A percentile compares a stretch with the other conserved stretches of the same genome.
Evolutionary conservation across 2,888 invertebrate genomes (phyloP).

Genomic region (Cheilosia soror): DNA sequence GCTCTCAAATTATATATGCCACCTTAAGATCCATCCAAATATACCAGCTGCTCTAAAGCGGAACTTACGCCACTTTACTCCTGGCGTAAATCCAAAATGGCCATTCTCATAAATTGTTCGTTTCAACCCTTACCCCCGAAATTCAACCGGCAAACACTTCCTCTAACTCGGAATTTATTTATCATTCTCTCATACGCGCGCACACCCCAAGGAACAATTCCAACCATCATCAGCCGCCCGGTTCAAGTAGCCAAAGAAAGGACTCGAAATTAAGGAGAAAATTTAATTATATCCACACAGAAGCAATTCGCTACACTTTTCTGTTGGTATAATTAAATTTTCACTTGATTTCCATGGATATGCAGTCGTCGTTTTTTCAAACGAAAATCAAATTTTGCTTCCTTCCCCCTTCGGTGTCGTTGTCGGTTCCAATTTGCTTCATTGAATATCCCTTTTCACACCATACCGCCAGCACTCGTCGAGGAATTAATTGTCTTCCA

Average conservation of each 20-base stretch:
- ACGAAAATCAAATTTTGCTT: conserved; percentile 44
- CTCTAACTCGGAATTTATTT: conserved; percentile 49
- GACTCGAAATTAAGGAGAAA: conserved; percentile 55
- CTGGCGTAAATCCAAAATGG: conserved; percentile 63
- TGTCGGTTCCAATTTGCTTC: conserved; percentile 52
- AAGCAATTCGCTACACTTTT: conserved; percentile 56
- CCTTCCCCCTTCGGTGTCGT: conserved; percentile 10
- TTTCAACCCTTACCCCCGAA: conserved; percentile 20
- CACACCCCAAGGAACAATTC: conserved; percentile 13
- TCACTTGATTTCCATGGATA: conserved; percentile 58
- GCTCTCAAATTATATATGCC: conserved; percentile 21
- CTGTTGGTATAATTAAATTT: conserved; percentile 61
- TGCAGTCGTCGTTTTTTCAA: conserved; percentile 4
- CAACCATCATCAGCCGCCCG: neutral
- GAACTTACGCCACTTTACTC: conserved; percentile 57
- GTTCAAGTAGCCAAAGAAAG: conserved; percentile 36
- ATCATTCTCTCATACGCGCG: conserved; percentile 28
- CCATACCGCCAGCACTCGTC: conserved; percentile 1
- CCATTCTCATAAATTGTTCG: conserved; percentile 35
- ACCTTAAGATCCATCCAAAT: conserved; percentile 3
- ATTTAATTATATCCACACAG: conserved; percentile 60
- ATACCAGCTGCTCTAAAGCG: conserved; percentile 42
- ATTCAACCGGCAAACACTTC: conserved; percentile 16
- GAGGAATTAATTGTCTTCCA: conserved; percentile 16
- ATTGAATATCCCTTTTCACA: conserved; percentile 59